Percentiles rank a stretch among this genome's conserved stretches.
phyloP scores from a whole-genome alignment of 2,797 vertebrate species.

The Sebastes kiyomatsui region DNA sequence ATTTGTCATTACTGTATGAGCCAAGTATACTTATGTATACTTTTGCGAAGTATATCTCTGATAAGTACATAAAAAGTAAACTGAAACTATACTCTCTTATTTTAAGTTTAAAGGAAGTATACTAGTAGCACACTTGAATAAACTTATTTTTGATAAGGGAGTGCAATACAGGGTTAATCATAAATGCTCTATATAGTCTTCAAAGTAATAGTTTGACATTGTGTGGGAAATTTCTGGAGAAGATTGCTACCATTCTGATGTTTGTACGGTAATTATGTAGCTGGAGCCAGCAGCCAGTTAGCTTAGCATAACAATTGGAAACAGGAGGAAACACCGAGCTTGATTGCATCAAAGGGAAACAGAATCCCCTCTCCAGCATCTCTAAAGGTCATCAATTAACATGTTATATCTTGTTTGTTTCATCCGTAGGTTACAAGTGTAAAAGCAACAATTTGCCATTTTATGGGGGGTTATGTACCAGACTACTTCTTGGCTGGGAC shows the following conservation, averaged over 20 bases:
- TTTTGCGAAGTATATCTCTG: neutral
- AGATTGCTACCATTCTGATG: neutral
- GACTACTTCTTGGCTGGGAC: neutral
- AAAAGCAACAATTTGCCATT: neutral
- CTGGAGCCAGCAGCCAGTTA: neutral
- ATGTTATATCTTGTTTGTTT: neutral
- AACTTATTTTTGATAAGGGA: neutral
- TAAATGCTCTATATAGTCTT: neutral
- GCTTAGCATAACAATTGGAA: neutral
- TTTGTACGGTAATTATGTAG: neutral
- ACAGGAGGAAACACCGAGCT: neutral
- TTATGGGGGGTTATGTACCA: neutral
- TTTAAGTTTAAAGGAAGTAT: neutral
- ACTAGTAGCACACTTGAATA: neutral
- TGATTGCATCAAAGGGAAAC: neutral
- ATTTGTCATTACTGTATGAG: no score
- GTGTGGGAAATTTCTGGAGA: neutral
- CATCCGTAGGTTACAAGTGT: neutral
- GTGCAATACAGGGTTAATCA: slow-evolving; percentile 11
- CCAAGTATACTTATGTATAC: no score
- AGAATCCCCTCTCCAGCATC: neutral
- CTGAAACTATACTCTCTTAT: neutral
- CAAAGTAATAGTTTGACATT: neutral
- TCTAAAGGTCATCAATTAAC: neutral
- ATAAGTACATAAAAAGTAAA: neutral